Percentiles rank a stretch among this genome's conserved stretches.
Conservation (phyloP, 2,797 vertebrate species). For the Sebastes wilsoni region DNA sequence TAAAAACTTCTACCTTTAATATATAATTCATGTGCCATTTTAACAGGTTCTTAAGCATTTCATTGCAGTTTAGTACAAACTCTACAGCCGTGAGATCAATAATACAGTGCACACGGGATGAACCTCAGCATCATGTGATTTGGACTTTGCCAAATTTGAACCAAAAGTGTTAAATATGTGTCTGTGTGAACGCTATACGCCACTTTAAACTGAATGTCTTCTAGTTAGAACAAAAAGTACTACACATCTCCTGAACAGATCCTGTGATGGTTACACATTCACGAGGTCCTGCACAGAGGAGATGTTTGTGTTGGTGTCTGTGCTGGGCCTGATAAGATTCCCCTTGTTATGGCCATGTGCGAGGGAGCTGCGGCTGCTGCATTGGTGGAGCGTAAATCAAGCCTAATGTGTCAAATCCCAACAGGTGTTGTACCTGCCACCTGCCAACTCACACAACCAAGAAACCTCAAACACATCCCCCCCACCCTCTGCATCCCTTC, state of each 20-base stretch:
- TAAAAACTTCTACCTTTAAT: slow-evolving; percentile 84
- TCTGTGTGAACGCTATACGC: slow-evolving; percentile 32
- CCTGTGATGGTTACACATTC: slow-evolving; percentile 46
- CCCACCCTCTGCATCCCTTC: slow-evolving; percentile 11
- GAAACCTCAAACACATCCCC: slow-evolving; percentile 31
- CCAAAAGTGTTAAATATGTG: slow-evolving; percentile 23
- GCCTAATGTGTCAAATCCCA: slow-evolving; percentile 58
- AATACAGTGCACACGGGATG: slow-evolving; percentile 49
- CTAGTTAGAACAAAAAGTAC: slow-evolving; percentile 59
- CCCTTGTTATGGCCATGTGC: slow-evolving; percentile 50
- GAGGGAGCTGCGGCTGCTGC: slow-evolving; percentile 55
- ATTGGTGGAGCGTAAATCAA: slow-evolving; percentile 60
- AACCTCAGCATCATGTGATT: slow-evolving; percentile 39
- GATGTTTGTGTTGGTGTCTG: slow-evolving; percentile 54
- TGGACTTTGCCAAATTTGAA: slow-evolving; percentile 23
- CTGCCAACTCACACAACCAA: slow-evolving; percentile 53
- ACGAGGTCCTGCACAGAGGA: slow-evolving; percentile 40
- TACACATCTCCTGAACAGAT: slow-evolving; percentile 51
- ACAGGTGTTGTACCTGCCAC: slow-evolving; percentile 57
- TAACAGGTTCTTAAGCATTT: slow-evolving; percentile 66
- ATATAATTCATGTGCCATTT: slow-evolving; percentile 61
- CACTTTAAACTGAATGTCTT: slow-evolving; percentile 30
- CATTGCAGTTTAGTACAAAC: slow-evolving; percentile 69
- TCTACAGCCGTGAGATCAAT: slow-evolving; percentile 55
- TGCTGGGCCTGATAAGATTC: slow-evolving; percentile 50